Evolutionary conservation across 2,888 invertebrate species (phyloP).

Genomic region (Drosophila prostipennis): DNA sequence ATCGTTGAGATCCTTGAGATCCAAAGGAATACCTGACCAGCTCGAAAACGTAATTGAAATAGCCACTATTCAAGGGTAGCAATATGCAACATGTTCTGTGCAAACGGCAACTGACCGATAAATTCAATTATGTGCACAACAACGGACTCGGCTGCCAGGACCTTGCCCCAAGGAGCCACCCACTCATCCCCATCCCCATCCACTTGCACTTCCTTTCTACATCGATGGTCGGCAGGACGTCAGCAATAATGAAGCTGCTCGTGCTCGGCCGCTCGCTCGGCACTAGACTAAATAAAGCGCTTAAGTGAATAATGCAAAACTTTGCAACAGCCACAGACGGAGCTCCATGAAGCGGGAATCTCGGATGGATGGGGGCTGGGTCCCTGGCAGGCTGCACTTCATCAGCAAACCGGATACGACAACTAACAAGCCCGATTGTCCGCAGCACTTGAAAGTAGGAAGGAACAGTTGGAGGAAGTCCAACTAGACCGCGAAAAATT

Average conservation of each 20-base stretch:
- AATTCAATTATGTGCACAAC: constrained; percentile 73
- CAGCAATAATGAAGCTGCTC: constrained; percentile 70
- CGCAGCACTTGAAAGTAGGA: constrained; percentile 56
- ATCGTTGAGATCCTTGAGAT: not conserved
- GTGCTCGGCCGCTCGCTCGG: constrained; percentile 44
- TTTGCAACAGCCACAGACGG: constrained; percentile 60
- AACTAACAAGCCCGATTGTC: constrained; percentile 80
- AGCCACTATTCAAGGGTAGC: constrained; percentile 11
- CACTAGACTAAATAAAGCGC: constrained; percentile 74
- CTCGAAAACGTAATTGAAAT: constrained; percentile 23
- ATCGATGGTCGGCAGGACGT: constrained; percentile 52
- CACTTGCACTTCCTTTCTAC: not conserved
- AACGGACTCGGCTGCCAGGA: constrained; percentile 43
- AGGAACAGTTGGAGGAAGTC: constrained; percentile 5
- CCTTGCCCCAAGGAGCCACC: constrained; percentile 20
- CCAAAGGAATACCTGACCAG: constrained; percentile 7
- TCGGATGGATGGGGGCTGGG: not conserved
- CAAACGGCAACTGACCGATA: constrained; percentile 62
- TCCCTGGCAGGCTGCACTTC: constrained; percentile 57
- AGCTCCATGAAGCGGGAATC: constrained; percentile 11
- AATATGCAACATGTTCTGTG: constrained; percentile 61
- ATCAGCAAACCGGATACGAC: constrained; percentile 75
- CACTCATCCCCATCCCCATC: not conserved
- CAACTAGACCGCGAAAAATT: not conserved
- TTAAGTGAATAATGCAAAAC: constrained; percentile 80